Evolutionary conservation across 2,797 vertebrate species (phyloP), one percentile per base, ranked within the genome.

Genomic region (Glossophaga mutica): DNA sequence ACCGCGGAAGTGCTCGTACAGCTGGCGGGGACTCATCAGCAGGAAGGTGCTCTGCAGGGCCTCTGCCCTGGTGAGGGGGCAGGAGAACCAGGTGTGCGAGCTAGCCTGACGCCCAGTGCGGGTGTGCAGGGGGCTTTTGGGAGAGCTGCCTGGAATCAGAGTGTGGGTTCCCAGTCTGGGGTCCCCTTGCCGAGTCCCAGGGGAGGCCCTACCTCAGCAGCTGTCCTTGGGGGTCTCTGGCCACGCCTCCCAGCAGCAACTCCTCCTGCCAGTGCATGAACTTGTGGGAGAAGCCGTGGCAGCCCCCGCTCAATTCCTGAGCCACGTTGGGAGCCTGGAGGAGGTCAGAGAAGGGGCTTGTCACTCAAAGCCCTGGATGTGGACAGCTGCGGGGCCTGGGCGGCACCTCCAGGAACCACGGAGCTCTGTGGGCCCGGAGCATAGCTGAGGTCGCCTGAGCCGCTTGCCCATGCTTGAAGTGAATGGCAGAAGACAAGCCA

Each of bases 181-280:
- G 68, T 24, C 9, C 59, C 68, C 68, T 52, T 7, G 3, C 37
- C 85, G 46, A 24, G 57, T 90, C 91, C 77, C 71, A 4, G 59
- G 76, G 39, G 65, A 85, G 34, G 62, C 44, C 78, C 14, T 96
- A 99, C 99, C 99, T 99, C 98, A 99, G 98, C 97, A 99, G 98
- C 97, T 98, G 98, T 94, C 99, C 99, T 97, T 99, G 98, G 90
- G 98, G 98, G 98, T 98, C 98, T 98, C 99, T 99, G 96, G 98
- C 97, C 6, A 98, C 98, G 94, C 99, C 99, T 0, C 99, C 99
- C 93, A 99, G 98, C 98, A 99, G 99, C 98, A 99, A 98, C 97
- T 99, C 99, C 98, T 99, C 99, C 97, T 99, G 99, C 99, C 99
- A 99, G 98, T 99, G 99, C 99, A 99, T 99, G 98, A 99, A 99